These are phyloP conservation scores for Mobula birostris DNA, from an alignment of 2,113 vertebrate species.

Conservation along the genomic window DNA sequence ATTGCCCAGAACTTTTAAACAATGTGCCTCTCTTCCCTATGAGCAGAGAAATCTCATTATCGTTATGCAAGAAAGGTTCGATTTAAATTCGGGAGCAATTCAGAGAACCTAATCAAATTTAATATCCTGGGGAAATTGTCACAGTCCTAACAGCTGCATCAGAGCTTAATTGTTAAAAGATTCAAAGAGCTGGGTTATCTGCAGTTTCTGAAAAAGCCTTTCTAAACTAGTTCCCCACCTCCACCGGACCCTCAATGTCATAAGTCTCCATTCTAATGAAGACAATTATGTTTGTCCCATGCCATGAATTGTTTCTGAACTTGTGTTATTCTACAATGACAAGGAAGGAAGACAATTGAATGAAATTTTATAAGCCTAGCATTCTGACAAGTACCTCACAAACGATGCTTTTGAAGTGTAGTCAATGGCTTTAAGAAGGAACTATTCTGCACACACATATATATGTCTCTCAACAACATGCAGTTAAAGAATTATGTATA, in stretches of 20 bases:
- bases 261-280: neutral
- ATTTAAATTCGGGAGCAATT: neutral
- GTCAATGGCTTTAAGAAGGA: too few species aligned
- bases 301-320: neutral
- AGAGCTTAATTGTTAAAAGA: neutral
- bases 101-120: slow-evolving; percentile 10
- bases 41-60: neutral
- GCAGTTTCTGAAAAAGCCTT: neutral
- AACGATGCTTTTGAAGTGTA: neutral
- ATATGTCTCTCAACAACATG: too few species aligned
- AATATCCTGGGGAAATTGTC: neutral
- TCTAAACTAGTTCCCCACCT: neutral
- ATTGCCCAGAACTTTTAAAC: neutral
- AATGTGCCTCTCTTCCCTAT: neutral
- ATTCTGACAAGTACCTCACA: neutral
- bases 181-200: neutral
- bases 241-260: neutral
- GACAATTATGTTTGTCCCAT: neutral
- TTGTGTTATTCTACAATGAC: neutral
- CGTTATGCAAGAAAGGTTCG: neutral
- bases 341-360: neutral
- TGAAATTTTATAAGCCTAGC: too few species aligned
- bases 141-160: neutral
- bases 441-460: neutral
- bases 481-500: neutral